A percentile compares a stretch with the other conserved stretches of the same genome.
Conservation (phyloP, 2,888 invertebrate species). For the Caenorhabditis wallacei region DNA sequence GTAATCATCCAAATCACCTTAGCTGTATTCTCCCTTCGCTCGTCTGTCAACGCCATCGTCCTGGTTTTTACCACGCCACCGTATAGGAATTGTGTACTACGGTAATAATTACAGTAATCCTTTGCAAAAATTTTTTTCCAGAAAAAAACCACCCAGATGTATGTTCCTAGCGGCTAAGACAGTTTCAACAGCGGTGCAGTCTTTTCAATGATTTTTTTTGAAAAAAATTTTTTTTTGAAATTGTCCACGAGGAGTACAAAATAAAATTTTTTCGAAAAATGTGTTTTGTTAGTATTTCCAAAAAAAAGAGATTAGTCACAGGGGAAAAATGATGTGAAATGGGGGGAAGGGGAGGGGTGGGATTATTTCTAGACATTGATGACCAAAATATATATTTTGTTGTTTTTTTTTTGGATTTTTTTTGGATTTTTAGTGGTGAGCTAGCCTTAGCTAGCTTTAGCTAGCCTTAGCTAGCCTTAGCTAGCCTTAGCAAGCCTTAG, state of each 20-base stretch:
- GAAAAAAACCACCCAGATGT: neutral
- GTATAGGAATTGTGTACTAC: slow-evolving; percentile 16
- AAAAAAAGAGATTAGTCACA: neutral
- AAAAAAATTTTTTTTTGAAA: too few species aligned
- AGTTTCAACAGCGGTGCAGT: neutral
- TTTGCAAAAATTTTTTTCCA: neutral
- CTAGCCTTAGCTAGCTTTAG: too few species aligned
- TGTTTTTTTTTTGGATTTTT: neutral
- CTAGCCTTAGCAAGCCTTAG: too few species aligned
- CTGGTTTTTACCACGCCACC: slow-evolving; percentile 22
- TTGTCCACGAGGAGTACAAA: too few species aligned
- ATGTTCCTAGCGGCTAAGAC: neutral
- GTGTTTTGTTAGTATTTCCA: too few species aligned
- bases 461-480: too few species aligned
- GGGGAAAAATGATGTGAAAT: neutral
- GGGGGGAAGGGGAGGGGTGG: neutral
- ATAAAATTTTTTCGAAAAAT: too few species aligned
- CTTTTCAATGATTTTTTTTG: slow-evolving; percentile 6
- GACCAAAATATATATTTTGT: neutral
- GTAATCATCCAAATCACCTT: slow-evolving; percentile 20
- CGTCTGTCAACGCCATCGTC: slow-evolving; percentile 30
- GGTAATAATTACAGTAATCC: slow-evolving; percentile 1
- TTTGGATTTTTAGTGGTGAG: too few species aligned
- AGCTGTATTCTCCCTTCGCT: slow-evolving; percentile 6
- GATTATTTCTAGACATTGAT: slow-evolving; percentile 4